These are phyloP conservation scores for Geococcyx californianus DNA, from an alignment of 2,113 vertebrate genomes.

Conservation along the genomic window DNA sequence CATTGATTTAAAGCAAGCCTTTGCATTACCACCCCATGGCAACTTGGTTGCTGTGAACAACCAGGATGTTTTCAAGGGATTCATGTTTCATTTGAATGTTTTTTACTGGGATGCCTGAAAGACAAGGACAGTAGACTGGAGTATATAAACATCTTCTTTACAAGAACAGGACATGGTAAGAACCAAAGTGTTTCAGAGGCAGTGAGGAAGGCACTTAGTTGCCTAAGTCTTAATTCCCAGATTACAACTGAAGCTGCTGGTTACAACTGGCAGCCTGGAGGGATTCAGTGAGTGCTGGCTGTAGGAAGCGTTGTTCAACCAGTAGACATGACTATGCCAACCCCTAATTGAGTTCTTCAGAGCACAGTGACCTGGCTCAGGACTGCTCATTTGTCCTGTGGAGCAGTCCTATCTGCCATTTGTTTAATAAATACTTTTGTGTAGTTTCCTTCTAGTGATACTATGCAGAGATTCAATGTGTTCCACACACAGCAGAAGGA, in stretches of 20 bases:
- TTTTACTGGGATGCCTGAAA: neutral
- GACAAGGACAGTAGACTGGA: neutral
- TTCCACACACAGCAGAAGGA: neutral
- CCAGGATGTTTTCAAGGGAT: neutral
- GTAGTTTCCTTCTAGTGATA: neutral
- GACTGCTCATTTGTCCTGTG: neutral
- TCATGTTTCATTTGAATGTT: neutral
- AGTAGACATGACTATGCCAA: neutral
- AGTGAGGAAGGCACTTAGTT: neutral
- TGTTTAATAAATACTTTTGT: neutral
- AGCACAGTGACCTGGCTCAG: neutral
- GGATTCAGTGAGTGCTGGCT: accelerated
- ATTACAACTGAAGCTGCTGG: neutral
- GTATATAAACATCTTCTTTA: neutral
- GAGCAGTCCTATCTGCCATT: neutral
- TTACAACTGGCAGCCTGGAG: neutral
- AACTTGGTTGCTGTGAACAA: neutral
- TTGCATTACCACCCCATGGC: neutral
- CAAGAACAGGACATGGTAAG: neutral
- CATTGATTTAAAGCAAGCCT: neutral
- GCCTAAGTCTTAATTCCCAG: neutral
- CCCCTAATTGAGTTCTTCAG: neutral
- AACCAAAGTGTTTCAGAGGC: neutral
- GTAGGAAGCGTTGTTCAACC: neutral
- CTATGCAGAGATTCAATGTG: neutral